Conservation (phyloP, 1,140 invertebrate genomes). For the Bombus confusus region DNA sequence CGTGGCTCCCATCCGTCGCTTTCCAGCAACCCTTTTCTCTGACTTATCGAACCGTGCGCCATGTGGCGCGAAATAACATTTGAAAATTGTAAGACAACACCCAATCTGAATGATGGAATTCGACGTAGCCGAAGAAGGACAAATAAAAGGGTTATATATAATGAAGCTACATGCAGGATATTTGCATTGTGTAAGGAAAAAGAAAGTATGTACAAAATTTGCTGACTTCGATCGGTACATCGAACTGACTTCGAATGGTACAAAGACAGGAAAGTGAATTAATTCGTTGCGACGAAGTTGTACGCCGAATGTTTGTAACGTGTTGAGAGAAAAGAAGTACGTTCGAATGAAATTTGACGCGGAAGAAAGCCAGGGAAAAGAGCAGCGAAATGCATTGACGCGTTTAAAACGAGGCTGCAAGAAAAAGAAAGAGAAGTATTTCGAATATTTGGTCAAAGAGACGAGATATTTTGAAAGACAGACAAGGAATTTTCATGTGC, state of each 20-base stretch:
- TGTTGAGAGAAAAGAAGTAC: neutral
- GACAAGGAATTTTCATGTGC: neutral
- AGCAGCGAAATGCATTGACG: neutral
- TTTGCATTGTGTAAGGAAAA: no score
- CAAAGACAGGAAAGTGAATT: no score
- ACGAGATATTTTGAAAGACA: neutral
- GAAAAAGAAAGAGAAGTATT: neutral
- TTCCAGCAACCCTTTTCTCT: slow-evolving; percentile 5
- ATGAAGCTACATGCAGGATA: no score
- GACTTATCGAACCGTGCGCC: neutral
- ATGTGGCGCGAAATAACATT: neutral
- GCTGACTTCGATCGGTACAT: no score
- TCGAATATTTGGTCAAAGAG: neutral
- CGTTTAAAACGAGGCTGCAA: neutral
- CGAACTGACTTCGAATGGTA: no score
- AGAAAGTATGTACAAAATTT: no score
- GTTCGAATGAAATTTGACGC: neutral
- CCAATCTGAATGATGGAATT: neutral
- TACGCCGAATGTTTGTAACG: no score
- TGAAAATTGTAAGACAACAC: neutral
- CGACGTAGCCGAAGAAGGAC: neutral
- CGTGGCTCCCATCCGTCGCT: neutral
- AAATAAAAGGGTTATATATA: neutral
- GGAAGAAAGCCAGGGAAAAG: neutral
- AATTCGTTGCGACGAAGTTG: no score